phyloP scores from a whole-genome alignment of 2,113 vertebrate species.

The Genyomyrus donnyi region DNA sequence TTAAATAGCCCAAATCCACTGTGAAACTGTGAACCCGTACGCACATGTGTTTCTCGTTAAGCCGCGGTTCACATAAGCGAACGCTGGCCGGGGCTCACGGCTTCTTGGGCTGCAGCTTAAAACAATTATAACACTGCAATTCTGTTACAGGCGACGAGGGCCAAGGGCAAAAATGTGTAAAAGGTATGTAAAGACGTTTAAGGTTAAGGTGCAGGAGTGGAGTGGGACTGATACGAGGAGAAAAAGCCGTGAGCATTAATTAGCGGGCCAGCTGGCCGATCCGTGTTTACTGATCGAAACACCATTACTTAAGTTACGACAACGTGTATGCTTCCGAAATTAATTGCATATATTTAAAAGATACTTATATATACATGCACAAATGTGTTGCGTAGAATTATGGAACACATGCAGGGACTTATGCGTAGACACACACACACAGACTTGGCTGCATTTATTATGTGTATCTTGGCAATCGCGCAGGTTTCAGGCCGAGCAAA shows the following conservation, averaged over 20 bases:
- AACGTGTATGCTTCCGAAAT: background rate
- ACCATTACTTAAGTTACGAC: background rate
- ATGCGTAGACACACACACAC: background rate
- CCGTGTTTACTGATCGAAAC: background rate
- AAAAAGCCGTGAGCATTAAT: background rate
- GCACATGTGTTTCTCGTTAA: background rate
- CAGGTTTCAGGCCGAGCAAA: background rate
- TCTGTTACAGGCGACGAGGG: background rate
- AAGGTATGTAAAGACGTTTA: background rate
- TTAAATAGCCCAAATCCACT: conserved; percentile 6
- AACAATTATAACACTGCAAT: conserved; percentile 3
- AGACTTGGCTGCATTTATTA: background rate
- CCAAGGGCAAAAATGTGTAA: background rate
- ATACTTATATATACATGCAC: background rate
- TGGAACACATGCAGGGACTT: background rate
- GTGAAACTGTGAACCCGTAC: background rate
- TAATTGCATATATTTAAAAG: background rate
- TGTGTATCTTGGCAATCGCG: background rate
- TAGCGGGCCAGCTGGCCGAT: background rate
- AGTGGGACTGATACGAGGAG: background rate
- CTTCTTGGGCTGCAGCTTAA: background rate
- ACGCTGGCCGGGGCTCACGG: background rate
- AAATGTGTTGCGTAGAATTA: background rate
- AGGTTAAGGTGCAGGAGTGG: background rate
- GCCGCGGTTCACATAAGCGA: background rate